Percentiles rank a stretch among this genome's conserved stretches.
Conservation (phyloP, 2,888 invertebrate genomes). For the Napeogenes sylphis region DNA sequence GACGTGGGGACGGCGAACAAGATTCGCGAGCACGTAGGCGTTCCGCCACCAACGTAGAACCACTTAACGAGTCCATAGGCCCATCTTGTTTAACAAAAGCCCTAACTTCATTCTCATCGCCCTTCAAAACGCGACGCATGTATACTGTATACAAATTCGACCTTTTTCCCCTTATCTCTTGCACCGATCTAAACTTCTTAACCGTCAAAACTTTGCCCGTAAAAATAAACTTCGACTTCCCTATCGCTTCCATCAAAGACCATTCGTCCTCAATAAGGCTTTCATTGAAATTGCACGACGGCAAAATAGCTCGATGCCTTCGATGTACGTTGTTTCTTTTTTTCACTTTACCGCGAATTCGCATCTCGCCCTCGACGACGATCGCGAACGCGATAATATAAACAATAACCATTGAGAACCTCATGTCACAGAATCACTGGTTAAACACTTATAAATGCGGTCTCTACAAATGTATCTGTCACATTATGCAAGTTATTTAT, state of each 20-base stretch:
- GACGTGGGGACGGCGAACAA: conserved; percentile 66
- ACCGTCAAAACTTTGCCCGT: conserved; percentile 72
- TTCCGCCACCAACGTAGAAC: conserved; percentile 62
- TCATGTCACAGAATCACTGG: conserved; percentile 61
- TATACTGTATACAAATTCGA: conserved; percentile 70
- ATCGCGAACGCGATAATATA: conserved; percentile 66
- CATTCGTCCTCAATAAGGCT: conserved; percentile 73
- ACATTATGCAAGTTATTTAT: conserved; percentile 72
- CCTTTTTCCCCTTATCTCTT: conserved; percentile 47
- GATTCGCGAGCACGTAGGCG: conserved; percentile 54
- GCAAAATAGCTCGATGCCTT: conserved; percentile 63
- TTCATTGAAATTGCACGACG: conserved; percentile 72
- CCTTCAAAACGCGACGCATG: conserved; percentile 68
- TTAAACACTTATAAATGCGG: conserved; percentile 58
- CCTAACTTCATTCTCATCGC: conserved; percentile 61
- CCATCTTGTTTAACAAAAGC: conserved; percentile 57
- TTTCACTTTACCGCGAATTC: conserved; percentile 71
- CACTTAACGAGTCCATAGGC: conserved; percentile 56
- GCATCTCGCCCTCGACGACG: conserved; percentile 63
- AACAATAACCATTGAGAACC: conserved; percentile 63
- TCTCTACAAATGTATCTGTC: conserved; percentile 67
- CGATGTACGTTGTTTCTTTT: conserved; percentile 63
- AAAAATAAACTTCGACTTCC: conserved; percentile 72
- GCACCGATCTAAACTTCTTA: conserved; percentile 58
- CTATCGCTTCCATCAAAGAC: conserved; percentile 72